A percentile compares a stretch with the other conserved stretches of the same genome.
phyloP scores from a whole-genome alignment of 2,888 invertebrate genomes.

The Dynastes hyllus region DNA sequence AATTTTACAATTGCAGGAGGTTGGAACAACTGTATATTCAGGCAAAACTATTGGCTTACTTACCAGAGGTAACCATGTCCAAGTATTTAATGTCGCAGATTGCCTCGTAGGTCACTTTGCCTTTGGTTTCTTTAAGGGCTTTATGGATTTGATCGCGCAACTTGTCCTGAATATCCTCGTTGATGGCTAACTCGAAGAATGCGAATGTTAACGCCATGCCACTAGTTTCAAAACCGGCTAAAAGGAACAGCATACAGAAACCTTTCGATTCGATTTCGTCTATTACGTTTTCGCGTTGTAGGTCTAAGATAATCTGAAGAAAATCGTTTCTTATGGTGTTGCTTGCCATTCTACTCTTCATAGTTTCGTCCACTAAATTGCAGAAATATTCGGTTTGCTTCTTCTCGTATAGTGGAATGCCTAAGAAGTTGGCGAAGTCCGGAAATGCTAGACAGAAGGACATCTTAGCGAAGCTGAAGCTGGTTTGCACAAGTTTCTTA shows the following conservation, averaged over 20 bases:
- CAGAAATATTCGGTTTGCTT: conserved; percentile 2
- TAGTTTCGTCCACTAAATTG: conserved; percentile 8
- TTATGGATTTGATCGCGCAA: conserved; percentile 68
- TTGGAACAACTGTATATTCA: no score
- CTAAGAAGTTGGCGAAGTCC: background rate
- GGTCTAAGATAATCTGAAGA: conserved; percentile 31
- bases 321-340: conserved; percentile 19
- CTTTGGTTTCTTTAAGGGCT: conserved; percentile 66
- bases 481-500: no score
- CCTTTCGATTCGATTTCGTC: conserved; percentile 70
- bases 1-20: no score
- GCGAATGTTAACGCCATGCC: conserved; percentile 70
- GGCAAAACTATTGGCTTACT: background rate
- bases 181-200: conserved; percentile 71
- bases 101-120: conserved; percentile 71
- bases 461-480: background rate
- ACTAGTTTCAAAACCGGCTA: conserved; percentile 73
- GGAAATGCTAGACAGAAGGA: conserved; percentile 10
- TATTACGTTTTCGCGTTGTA: conserved; percentile 69
- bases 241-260: conserved; percentile 73
- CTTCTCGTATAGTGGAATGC: conserved; percentile 5
- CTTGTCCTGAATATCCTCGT: conserved; percentile 69
- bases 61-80: conserved; percentile 67
- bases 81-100: conserved; percentile 71
- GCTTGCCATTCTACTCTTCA: conserved; percentile 10